These are phyloP conservation scores for Paratrypauchen microcephalus DNA, from an alignment of 2,797 vertebrate species.

Conservation along the genomic window DNA sequence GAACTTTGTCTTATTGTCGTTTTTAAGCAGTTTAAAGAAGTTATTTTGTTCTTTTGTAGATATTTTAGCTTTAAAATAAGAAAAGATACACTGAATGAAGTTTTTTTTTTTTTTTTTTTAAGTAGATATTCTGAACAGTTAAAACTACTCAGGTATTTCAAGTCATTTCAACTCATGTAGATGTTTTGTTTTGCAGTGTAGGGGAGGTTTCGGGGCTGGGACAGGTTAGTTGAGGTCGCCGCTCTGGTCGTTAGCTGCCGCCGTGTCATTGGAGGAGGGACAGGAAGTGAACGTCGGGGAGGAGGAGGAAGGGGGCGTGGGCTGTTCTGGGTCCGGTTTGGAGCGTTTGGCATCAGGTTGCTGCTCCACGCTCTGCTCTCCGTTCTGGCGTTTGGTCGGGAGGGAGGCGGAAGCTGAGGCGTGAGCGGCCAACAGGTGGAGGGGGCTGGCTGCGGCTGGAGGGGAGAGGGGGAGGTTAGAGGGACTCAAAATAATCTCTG, in stretches of 20 bases:
- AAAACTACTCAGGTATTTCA: neutral
- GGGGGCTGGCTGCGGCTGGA: slow-evolving; percentile 84
- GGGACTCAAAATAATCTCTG: no score
- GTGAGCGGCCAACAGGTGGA: slow-evolving; percentile 91
- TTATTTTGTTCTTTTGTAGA: neutral
- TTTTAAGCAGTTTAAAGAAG: neutral
- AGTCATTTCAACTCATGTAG: neutral
- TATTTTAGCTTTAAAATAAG: neutral
- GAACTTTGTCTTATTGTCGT: neutral
- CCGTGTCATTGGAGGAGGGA: slow-evolving; percentile 64
- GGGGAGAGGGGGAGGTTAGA: no score
- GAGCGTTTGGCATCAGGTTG: slow-evolving; percentile 85
- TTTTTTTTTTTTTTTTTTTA: no score
- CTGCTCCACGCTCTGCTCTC: slow-evolving; percentile 79
- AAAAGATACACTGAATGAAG: neutral
- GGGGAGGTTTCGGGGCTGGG: neutral
- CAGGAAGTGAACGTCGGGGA: slow-evolving; percentile 1
- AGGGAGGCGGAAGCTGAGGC: slow-evolving; percentile 91
- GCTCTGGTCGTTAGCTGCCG: slow-evolving; percentile 76
- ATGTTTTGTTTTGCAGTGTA: neutral
- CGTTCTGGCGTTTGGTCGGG: slow-evolving; percentile 90
- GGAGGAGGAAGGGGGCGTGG: slow-evolving; percentile 3
- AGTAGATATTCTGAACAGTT: neutral
- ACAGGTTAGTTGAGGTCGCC: slow-evolving; percentile 77
- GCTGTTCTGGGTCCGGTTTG: slow-evolving; percentile 74